Base-by-base conservation (phyloP, 2,888 invertebrate genomes). In the Clistopyga incitator region DNA sequence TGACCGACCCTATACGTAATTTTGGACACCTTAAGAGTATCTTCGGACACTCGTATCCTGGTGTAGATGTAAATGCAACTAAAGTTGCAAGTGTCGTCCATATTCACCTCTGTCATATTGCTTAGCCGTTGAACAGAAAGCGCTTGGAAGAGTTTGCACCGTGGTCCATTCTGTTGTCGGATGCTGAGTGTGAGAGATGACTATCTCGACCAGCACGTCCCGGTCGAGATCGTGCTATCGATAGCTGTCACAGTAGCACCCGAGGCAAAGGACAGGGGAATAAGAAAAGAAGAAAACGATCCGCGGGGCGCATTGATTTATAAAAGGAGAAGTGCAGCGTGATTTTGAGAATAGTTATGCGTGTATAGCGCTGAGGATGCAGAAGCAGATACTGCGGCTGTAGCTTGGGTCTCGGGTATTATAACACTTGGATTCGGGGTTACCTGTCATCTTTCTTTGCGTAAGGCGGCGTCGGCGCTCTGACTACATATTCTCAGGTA, bases 341-440 rank as follows among this genome's bases (percentile, higher is more conserved):
- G 74, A 45, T 70, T 52, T 61, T 61, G 71, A 75, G 78, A 67
- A 84, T 59, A 23, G 67, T 71, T 34, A 84, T 59, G 74, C 47
- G 34, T 20, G 61, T 61, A 29, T 6, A 34, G 34, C 8, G n/a
- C 15, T 23, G 67, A 59, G 54, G 45, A 74, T 45, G 81, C 82
- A n/a, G n/a, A n/a, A n/a, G n/a, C n/a, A n/a, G n/a, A n/a, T n/a
- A n/a, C n/a, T n/a, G n/a, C n/a, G n/a, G 38, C 45, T 25, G 18
- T n/a, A 45, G 77, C 79, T 45, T 18, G 10, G 70, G 67, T 76
- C 86, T 81, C 72, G 85, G 87, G 89, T 88, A 88, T 90, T 89
- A 89, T 88, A 89, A 90, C 90, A 90, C 89, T 88, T 88, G 89
- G 88, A 86, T 84, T 85, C 83, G 76, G 81, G 84, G 85, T 86